Conservation (phyloP, 2,797 vertebrate species). For the Neosalanx taihuensis region DNA sequence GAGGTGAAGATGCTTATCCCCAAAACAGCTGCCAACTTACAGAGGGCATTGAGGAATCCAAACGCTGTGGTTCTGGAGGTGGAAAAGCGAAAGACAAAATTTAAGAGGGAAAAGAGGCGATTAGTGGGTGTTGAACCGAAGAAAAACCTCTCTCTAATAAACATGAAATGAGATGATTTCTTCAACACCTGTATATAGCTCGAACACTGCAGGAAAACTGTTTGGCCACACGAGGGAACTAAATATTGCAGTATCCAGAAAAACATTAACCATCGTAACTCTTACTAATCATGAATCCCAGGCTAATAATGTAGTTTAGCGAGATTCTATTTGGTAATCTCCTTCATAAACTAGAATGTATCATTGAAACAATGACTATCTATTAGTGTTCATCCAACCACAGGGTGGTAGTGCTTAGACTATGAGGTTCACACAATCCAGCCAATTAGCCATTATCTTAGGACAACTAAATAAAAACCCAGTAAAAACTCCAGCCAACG, state of each 20-base stretch:
- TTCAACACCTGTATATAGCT: not conserved
- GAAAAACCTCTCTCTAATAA: not conserved
- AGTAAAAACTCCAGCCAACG: not conserved
- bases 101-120: no score
- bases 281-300: not conserved
- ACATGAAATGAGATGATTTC: not conserved
- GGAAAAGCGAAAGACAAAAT: constrained; percentile 11
- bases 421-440: not conserved
- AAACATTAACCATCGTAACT: constrained; percentile 4
- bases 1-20: constrained; percentile 98
- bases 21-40: constrained; percentile 91
- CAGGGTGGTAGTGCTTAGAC: constrained; percentile 31
- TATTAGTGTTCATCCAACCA: not conserved
- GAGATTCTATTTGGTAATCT: no score
- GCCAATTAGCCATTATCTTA: constrained; percentile 24
- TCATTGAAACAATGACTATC: no score
- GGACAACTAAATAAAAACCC: constrained; percentile 22
- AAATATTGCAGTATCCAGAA: constrained; percentile 6
- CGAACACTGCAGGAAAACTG: constrained; percentile 6
- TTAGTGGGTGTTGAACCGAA: constrained; percentile 1
- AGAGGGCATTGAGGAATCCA: constrained; percentile 93
- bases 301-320: not conserved
- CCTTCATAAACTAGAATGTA: no score
- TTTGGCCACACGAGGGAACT: constrained; percentile 50
- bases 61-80: constrained; percentile 87